phyloP scores from a whole-genome alignment of 2,797 vertebrate genomes.

The Momotus momota region DNA sequence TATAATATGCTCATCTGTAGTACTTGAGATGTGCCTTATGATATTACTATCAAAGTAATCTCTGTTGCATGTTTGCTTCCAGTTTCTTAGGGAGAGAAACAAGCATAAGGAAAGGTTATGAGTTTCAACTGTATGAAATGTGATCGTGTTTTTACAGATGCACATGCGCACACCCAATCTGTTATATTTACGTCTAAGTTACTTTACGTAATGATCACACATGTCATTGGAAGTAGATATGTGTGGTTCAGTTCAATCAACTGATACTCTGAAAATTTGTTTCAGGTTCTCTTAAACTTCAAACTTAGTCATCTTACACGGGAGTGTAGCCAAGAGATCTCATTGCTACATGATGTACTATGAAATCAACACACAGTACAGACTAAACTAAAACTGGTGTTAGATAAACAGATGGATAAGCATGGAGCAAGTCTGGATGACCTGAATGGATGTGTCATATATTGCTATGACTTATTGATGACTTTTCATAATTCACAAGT shows the following conservation, averaged over 20 bases:
- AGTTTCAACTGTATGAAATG: slow-evolving; percentile 23
- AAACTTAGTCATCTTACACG: slow-evolving; percentile 19
- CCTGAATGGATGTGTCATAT: slow-evolving; percentile 62
- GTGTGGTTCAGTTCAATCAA: slow-evolving; percentile 19
- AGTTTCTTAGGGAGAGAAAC: slow-evolving; percentile 6
- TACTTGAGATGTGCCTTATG: neutral
- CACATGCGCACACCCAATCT: neutral
- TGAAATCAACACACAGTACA: slow-evolving; percentile 53
- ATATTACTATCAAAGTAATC: slow-evolving; percentile 4
- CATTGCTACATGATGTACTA: slow-evolving; percentile 53
- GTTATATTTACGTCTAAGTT: slow-evolving; percentile 24
- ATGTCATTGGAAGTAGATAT: slow-evolving; percentile 22
- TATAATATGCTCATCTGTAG: neutral
- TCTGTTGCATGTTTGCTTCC: neutral
- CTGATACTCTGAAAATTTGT: slow-evolving; percentile 51
- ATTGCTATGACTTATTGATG: slow-evolving; percentile 67
- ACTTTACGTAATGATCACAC: slow-evolving; percentile 29
- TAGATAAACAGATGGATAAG: slow-evolving; percentile 66
- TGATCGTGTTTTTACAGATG: slow-evolving; percentile 3
- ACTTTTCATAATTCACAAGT: slow-evolving; percentile 66
- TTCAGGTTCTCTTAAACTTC: slow-evolving; percentile 52
- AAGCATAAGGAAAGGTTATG: neutral
- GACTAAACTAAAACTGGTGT: slow-evolving; percentile 71
- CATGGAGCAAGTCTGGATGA: slow-evolving; percentile 48
- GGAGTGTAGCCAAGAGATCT: slow-evolving; percentile 56